Evolutionary conservation across 2,888 invertebrate genomes (phyloP).

Genomic region (Electrophaes corylata): DNA sequence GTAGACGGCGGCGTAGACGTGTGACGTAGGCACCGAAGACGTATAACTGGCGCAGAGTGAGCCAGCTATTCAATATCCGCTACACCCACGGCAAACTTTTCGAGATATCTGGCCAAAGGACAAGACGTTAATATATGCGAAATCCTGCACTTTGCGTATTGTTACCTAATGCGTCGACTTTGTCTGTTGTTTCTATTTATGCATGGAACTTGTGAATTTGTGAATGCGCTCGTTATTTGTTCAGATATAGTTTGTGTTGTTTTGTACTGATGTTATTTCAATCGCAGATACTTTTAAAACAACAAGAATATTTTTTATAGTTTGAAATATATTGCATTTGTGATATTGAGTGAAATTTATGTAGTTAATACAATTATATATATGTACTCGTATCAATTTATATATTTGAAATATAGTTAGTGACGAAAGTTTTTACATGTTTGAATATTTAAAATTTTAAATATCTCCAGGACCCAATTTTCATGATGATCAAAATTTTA

Average conservation of each 20-base stretch:
- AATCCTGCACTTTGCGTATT: conserved; percentile 78
- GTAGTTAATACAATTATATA: too few relatives aligned
- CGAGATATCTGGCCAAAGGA: conserved; percentile 80
- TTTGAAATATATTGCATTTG: not conserved
- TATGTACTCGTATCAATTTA: too few relatives aligned
- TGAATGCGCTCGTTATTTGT: conserved; percentile 34
- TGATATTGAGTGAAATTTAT: too few relatives aligned
- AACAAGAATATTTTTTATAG: not conserved
- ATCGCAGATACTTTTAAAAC: not conserved
- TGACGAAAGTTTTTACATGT: too few relatives aligned
- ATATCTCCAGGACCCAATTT: too few relatives aligned
- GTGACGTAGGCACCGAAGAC: not conserved
- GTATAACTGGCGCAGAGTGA: conserved; percentile 8
- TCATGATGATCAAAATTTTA: too few relatives aligned
- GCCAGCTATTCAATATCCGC: conserved; percentile 26
- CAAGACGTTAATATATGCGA: conserved; percentile 82
- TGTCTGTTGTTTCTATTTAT: conserved; percentile 71
- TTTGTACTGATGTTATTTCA: not conserved
- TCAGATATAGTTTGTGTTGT: conserved; percentile 10
- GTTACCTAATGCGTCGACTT: conserved; percentile 76
- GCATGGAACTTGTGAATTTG: conserved; percentile 56
- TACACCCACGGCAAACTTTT: conserved; percentile 61
- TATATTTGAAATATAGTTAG: too few relatives aligned
- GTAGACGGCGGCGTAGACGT: not conserved
- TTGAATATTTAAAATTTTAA: too few relatives aligned